Conservation (phyloP, 2,888 invertebrate species). For the Furcula furcula region DNA sequence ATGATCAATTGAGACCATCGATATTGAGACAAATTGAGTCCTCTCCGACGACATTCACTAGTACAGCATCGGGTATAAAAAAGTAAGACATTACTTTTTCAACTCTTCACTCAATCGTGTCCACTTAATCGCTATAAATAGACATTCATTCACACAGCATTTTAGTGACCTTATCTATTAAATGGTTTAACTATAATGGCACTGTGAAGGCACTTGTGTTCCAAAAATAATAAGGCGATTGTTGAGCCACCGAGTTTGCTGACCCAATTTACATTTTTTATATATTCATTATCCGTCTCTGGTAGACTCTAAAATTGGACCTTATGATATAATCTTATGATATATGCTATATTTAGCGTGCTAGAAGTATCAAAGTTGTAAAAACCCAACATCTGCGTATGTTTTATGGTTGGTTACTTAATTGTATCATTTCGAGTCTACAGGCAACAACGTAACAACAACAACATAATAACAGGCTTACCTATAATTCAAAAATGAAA, state of each 20-base stretch:
- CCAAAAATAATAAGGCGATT: not conserved
- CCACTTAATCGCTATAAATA: conserved; percentile 30
- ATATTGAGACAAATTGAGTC: conserved; percentile 12
- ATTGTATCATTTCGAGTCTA: no score
- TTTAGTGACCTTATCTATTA: conserved; percentile 38
- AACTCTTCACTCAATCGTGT: conserved; percentile 16
- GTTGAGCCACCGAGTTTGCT: conserved; percentile 1
- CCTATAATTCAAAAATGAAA: no score
- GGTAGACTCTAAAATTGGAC: no score
- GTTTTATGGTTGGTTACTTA: no score
- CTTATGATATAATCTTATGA: no score
- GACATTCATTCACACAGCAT: conserved; percentile 34
- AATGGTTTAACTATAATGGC: conserved; percentile 14
- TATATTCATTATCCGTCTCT: no score
- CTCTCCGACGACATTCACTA: conserved; percentile 22
- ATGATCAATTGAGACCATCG: conserved; percentile 16
- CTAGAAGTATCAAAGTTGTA: no score
- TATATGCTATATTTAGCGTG: no score
- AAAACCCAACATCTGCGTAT: no score
- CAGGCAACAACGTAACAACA: no score
- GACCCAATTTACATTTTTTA: conserved; percentile 6
- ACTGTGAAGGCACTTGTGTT: conserved; percentile 14
- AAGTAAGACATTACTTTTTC: conserved; percentile 6
- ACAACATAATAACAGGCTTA: no score
- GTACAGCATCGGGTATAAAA: conserved; percentile 16